phyloP scores from a whole-genome alignment of 2,888 invertebrate genomes.

The Orthonevra nobilis region DNA sequence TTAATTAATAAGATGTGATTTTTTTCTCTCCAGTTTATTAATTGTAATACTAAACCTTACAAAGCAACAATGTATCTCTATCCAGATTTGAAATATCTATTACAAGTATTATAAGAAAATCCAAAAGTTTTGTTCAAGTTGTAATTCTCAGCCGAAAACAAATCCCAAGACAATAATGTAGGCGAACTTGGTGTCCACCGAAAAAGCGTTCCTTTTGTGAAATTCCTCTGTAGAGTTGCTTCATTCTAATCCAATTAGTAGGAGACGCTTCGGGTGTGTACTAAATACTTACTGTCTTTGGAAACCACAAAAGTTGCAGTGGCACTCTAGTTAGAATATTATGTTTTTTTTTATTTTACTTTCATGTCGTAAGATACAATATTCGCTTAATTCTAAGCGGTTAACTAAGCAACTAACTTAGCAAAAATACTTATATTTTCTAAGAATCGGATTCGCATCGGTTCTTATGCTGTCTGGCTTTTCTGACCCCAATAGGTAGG shows the following conservation, averaged over 20 bases:
- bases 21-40: too few species aligned
- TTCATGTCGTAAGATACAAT: slow-evolving; percentile 56
- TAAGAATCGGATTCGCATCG: not conserved
- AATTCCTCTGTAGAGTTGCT: not conserved
- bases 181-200: not conserved
- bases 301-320: slow-evolving; percentile 69
- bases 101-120: slow-evolving; percentile 54
- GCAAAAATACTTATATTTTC: not conserved
- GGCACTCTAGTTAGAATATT: slow-evolving; percentile 36
- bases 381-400: slow-evolving; percentile 55
- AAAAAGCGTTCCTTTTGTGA: slow-evolving; percentile 3
- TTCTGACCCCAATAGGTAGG: slow-evolving; percentile 67
- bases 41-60: too few species aligned
- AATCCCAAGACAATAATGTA: not conserved
- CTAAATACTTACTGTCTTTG: slow-evolving; percentile 50
- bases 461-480: slow-evolving; percentile 62
- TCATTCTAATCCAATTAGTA: slow-evolving; percentile 63
- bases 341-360: slow-evolving; percentile 20
- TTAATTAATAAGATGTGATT: slow-evolving; percentile 60
- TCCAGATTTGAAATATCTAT: too few species aligned
- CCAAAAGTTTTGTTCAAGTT: slow-evolving; percentile 40
- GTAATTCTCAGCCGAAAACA: not conserved
- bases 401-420: slow-evolving; percentile 60
- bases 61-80: too few species aligned
- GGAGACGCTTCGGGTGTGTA: slow-evolving; percentile 19